Conservation (phyloP, 2,888 invertebrate species). For the Cremastobaeus sp. region DNA sequence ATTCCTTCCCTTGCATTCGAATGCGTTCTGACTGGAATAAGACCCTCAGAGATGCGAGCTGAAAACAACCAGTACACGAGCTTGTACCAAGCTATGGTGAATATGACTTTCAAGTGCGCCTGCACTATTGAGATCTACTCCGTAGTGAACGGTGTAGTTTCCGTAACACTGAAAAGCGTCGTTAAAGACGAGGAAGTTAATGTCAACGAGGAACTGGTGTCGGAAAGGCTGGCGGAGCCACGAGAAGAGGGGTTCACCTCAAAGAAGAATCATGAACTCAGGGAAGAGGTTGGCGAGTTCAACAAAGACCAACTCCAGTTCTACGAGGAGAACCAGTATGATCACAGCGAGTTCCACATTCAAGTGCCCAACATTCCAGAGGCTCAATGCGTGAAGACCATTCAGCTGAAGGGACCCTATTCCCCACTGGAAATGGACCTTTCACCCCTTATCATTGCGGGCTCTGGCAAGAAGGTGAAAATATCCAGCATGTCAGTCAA, state of each 20-base stretch:
- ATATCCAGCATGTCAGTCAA: conserved; percentile 92
- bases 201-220: conserved; percentile 84
- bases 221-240: conserved; percentile 82
- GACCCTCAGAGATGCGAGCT: conserved; percentile 83
- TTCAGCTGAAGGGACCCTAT: conserved; percentile 86
- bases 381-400: conserved; percentile 77
- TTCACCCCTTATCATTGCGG: conserved; percentile 82
- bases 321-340: conserved; percentile 70
- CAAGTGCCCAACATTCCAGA: conserved; percentile 69
- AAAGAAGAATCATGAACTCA: conserved; percentile 73
- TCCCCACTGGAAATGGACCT: conserved; percentile 88
- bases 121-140: conserved; percentile 82
- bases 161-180: conserved; percentile 81
- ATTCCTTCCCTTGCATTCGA: conserved; percentile 84
- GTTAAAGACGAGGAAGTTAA: conserved; percentile 64
- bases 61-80: conserved; percentile 83
- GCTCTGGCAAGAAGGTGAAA: conserved; percentile 81
- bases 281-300: conserved; percentile 68
- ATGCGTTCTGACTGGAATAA: conserved; percentile 84
- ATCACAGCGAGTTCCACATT: conserved; percentile 60
- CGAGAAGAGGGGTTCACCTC: conserved; percentile 89
- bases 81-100: no score
- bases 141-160: conserved; percentile 86
- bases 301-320: conserved; percentile 68
- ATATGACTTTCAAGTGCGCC: no score